Conservation (phyloP, 1,140 invertebrate species). For the Drosophila gunungcola region DNA sequence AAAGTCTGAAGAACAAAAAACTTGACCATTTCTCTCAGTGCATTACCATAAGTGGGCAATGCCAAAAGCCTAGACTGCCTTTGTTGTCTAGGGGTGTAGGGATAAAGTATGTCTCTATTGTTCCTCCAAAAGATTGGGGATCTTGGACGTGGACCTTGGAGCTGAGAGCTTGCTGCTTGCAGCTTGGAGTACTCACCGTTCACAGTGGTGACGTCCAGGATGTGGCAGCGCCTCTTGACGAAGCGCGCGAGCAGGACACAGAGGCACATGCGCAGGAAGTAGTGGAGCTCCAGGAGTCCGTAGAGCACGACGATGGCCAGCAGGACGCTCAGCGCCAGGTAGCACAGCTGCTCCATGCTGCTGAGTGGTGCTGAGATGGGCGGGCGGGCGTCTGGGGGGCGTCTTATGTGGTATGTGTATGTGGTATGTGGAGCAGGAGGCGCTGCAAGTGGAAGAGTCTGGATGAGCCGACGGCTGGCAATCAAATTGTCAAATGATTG, state of each 20-base stretch:
- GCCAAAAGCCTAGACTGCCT: too few species aligned
- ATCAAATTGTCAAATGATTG: constrained; percentile 32
- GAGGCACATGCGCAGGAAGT: constrained; percentile 88
- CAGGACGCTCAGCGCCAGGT: constrained; percentile 65
- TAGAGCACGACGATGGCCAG: constrained; percentile 86
- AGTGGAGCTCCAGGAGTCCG: constrained; percentile 88
- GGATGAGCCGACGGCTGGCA: constrained; percentile 6
- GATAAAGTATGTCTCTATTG: too few species aligned
- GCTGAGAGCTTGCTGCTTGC: too few species aligned
- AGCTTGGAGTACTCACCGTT: constrained; percentile 86
- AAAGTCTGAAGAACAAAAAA: too few species aligned
- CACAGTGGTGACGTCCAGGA: constrained; percentile 88
- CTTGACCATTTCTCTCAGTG: too few species aligned
- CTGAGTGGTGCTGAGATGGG: not conserved
- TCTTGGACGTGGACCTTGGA: too few species aligned
- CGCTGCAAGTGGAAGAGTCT: constrained; percentile 7
- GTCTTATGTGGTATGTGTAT: too few species aligned
- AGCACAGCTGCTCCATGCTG: constrained; percentile 69
- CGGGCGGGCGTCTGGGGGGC: constrained; percentile 1
- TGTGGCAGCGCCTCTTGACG: constrained; percentile 87
- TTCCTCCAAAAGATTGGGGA: too few species aligned
- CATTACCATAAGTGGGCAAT: too few species aligned
- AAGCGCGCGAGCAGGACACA: constrained; percentile 87
- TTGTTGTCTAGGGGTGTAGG: too few species aligned
- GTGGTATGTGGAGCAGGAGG: not conserved